Percentiles rank a stretch among this genome's conserved stretches.
phyloP scores from a whole-genome alignment of 2,888 invertebrate species.

The Coronaproctus castanopsis region DNA sequence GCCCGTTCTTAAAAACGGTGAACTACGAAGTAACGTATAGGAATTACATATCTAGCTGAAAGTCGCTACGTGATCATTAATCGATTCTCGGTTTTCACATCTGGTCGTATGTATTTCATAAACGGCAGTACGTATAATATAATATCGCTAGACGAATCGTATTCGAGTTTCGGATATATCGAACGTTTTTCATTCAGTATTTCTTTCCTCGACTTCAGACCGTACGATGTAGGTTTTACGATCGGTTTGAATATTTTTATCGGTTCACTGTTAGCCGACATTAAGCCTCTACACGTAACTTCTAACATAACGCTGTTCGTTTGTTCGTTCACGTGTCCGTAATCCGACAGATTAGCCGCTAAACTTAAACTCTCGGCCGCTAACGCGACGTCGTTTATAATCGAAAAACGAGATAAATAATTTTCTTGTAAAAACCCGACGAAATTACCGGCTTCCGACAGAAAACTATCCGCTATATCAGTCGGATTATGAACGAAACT shows the following conservation, averaged over 20 bases:
- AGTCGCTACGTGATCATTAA: too few relatives aligned
- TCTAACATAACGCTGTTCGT: conserved; percentile 22
- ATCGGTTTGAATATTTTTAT: conserved; percentile 12
- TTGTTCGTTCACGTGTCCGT: conserved; percentile 1
- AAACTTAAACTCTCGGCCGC: conserved; percentile 47
- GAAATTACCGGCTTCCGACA: conserved; percentile 43
- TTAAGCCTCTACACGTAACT: conserved; percentile 39
- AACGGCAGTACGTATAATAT: background rate
- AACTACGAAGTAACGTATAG: too few relatives aligned
- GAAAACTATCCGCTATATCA: conserved; percentile 43
- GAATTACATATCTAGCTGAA: too few relatives aligned
- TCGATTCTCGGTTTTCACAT: too few relatives aligned
- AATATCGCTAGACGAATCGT: background rate
- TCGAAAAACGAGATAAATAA: conserved; percentile 31
- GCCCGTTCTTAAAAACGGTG: too few relatives aligned
- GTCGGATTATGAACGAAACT: conserved; percentile 39
- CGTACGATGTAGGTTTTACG: conserved; percentile 4
- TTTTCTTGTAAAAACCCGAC: conserved; percentile 51
- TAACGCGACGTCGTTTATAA: conserved; percentile 32
- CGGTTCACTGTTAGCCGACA: conserved; percentile 47
- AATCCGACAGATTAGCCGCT: conserved; percentile 36
- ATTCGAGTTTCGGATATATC: background rate
- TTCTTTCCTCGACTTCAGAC: background rate
- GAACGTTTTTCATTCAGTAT: background rate
- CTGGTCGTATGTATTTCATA: background rate